Evolutionary conservation across 2,113 vertebrate species (phyloP).

Genomic region (Pandion haliaetus): DNA sequence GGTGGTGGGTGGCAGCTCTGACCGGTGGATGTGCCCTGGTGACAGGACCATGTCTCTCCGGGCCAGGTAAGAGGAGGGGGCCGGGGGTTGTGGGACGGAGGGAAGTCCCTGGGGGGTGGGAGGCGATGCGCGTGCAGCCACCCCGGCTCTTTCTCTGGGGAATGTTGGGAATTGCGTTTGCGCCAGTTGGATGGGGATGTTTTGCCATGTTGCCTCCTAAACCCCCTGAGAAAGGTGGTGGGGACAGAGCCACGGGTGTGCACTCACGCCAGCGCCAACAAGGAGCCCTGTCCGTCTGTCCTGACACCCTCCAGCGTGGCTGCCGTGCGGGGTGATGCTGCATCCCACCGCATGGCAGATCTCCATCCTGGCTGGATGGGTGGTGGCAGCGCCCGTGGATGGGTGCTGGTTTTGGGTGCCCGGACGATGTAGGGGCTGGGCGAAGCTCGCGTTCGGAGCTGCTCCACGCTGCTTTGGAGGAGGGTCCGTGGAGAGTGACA

Average conservation of each 20-base stretch:
- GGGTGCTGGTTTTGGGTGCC: neutral
- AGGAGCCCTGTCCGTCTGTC: neutral
- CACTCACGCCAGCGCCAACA: accelerated
- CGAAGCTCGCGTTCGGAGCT: accelerated
- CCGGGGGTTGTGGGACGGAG: neutral
- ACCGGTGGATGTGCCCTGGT: constrained; percentile 83
- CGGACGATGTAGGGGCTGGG: neutral
- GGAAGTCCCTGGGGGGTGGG: accelerated
- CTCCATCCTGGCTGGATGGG: accelerated
- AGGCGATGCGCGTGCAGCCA: accelerated
- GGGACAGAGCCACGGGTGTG: neutral
- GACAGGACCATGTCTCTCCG: constrained; percentile 82
- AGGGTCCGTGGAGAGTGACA: neutral
- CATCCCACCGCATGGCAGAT: accelerated
- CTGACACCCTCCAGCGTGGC: accelerated
- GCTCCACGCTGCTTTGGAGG: neutral
- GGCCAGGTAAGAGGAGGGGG: constrained; percentile 74
- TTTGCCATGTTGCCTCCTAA: neutral
- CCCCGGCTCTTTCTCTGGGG: neutral
- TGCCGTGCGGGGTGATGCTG: accelerated
- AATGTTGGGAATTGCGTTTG: accelerated
- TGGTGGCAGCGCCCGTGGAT: neutral
- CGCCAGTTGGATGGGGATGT: accelerated
- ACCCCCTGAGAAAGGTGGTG: neutral
- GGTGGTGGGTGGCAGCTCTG: constrained; percentile 81